Evolutionary conservation across 2,888 invertebrate genomes (phyloP).

Genomic region (Tenthredo amoena): DNA sequence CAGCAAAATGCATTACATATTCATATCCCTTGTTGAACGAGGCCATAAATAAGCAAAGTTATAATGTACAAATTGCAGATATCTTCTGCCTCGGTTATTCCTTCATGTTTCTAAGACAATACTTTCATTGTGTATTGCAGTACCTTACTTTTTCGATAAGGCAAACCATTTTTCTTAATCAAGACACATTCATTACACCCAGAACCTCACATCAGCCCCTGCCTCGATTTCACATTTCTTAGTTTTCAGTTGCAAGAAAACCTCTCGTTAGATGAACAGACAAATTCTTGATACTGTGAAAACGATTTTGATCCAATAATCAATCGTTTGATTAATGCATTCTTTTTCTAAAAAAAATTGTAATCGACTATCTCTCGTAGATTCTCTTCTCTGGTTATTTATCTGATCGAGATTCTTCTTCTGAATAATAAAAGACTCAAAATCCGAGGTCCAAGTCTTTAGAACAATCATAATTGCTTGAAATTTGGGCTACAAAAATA

Average conservation of each 20-base stretch:
- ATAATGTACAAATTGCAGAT: constrained; percentile 47
- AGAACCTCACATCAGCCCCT: not conserved
- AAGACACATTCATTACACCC: not conserved
- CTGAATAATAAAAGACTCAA: not conserved
- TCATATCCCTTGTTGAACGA: constrained; percentile 65
- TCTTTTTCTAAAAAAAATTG: not conserved
- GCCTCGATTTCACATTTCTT: not conserved
- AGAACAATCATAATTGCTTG: not conserved
- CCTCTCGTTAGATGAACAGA: not conserved
- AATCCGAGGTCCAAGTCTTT: not conserved
- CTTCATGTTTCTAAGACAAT: constrained; percentile 13
- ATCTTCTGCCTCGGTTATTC: constrained; percentile 38
- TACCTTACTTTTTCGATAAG: not conserved
- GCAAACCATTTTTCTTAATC: not conserved
- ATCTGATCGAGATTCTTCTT: not conserved
- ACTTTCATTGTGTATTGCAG: not conserved
- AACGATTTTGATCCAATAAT: not conserved
- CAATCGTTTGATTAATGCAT: not conserved
- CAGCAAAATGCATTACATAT: constrained; percentile 77
- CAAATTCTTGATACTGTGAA: not conserved
- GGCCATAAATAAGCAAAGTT: constrained; percentile 45
- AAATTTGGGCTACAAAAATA: too few relatives aligned
- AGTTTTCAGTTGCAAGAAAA: not conserved
- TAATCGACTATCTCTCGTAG: not conserved
- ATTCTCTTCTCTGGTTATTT: not conserved